Evolutionary conservation across 2,888 invertebrate genomes (phyloP), one percentile per base, ranked within the genome.

Genomic region (Steinernema hermaphroditum): DNA sequence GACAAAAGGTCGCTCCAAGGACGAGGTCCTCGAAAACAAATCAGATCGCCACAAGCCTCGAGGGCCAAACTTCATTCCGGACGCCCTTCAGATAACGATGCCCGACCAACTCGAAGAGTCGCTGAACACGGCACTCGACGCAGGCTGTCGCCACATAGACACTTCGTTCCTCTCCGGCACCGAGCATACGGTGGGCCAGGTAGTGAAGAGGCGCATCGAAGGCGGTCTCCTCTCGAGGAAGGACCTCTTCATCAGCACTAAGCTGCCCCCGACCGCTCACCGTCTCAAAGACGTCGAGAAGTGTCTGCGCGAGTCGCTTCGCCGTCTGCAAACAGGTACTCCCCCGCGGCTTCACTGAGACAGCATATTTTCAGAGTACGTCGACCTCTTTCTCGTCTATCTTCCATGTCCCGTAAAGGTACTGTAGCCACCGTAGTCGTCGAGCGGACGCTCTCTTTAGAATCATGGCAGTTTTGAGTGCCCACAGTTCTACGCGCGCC

Each of bases 341-440:
- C 80, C 72, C 70, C 82, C 69, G 82, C n/a, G n/a, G n/a, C n/a
- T n/a, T n/a, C n/a, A n/a, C 37, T 37, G 6, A 37, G 37, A 8
- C 37, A 8, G 6, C 12, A 6, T 14, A 1, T 2, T 62, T 62
- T 8, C 77, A 16, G 80, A 80, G 71, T 81, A 81, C 72, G 71
- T 83, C 69, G 83, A 83, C 46, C 75, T 83, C 34, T 83, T 81
- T 68, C 75, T 83, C 50, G 78, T 83, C 22, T 81, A 83, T 74
- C 75, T 76, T 57, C 81, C 81, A 12, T 77, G 74, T 54, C 77
- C 79, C 12, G 73, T 77, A 44, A 72, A 78, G 71, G 75, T 73
- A 6, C 62, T 27, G 34, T 32, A 32, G 2, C 12, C 6, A 37
- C n/a, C n/a, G n/a, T n/a, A n/a, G n/a, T n/a, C 19, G 19, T 22